phyloP scores from a whole-genome alignment of 2,888 invertebrate genomes.

The Isoperla grammatica region DNA sequence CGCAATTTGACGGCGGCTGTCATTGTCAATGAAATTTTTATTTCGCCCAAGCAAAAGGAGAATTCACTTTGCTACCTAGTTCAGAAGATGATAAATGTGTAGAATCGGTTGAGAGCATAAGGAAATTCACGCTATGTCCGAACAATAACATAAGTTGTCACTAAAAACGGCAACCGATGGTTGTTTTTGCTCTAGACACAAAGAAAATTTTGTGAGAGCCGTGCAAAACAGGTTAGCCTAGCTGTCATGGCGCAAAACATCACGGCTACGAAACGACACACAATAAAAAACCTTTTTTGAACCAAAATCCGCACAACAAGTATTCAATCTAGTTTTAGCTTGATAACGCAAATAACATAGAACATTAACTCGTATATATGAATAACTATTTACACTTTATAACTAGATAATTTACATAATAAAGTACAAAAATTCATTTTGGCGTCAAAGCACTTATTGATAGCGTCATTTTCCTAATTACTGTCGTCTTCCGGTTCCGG shows the following conservation, averaged over 20 bases:
- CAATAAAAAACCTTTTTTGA: slow-evolving; percentile 1
- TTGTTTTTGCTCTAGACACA: not conserved
- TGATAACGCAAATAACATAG: not conserved
- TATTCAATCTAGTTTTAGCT: not conserved
- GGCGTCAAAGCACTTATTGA: slow-evolving; percentile 4
- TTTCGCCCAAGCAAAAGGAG: too few relatives aligned
- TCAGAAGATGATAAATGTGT: too few relatives aligned
- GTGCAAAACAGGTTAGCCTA: slow-evolving; percentile 1
- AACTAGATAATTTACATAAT: slow-evolving; percentile 1
- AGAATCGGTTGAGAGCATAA: too few relatives aligned
- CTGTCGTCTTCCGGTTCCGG: too few relatives aligned
- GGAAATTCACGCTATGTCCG: too few relatives aligned
- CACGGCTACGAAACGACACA: slow-evolving; percentile 5
- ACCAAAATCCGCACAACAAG: not conserved
- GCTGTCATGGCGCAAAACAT: slow-evolving; percentile 14
- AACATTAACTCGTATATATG: slow-evolving; percentile 3
- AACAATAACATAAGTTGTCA: too few relatives aligned
- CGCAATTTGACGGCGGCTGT: slow-evolving; percentile 9
- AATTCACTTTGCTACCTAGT: too few relatives aligned
- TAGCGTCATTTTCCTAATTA: slow-evolving; percentile 12
- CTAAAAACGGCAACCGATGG: not conserved
- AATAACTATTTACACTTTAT: not conserved
- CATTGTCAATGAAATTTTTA: slow-evolving; percentile 14
- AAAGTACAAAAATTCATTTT: slow-evolving; percentile 6
- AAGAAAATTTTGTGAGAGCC: slow-evolving; percentile 9